phyloP scores from a whole-genome alignment of 2,797 vertebrate genomes.

The Chaetodon trifasciatus region DNA sequence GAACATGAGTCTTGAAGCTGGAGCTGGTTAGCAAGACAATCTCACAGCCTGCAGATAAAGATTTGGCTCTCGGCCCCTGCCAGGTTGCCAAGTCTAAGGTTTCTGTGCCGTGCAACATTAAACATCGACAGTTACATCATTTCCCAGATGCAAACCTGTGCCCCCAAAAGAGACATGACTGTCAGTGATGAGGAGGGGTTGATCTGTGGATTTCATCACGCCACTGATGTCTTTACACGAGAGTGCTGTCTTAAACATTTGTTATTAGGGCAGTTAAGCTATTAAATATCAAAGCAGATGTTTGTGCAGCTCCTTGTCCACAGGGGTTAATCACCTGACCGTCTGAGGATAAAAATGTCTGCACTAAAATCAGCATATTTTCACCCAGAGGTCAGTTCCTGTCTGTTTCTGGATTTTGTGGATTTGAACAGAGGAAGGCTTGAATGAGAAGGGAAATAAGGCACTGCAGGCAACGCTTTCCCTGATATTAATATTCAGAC shows the following conservation, averaged over 20 bases:
- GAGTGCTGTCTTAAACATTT: slow-evolving; percentile 21
- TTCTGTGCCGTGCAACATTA: slow-evolving; percentile 70
- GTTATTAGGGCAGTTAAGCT: slow-evolving; percentile 27
- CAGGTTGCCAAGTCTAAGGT: slow-evolving; percentile 71
- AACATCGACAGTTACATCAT: slow-evolving; percentile 71
- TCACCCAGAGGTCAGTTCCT: slow-evolving; percentile 37
- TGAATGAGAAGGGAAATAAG: slow-evolving; percentile 56
- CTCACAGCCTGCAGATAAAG: slow-evolving; percentile 74
- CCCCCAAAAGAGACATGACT: slow-evolving; percentile 52
- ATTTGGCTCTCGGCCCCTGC: slow-evolving; percentile 55
- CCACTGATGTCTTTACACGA: slow-evolving; percentile 32
- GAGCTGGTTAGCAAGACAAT: slow-evolving; percentile 76
- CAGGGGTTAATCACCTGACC: slow-evolving; percentile 11
- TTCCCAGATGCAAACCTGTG: slow-evolving; percentile 62
- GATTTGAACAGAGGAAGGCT: slow-evolving; percentile 39
- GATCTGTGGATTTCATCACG: slow-evolving; percentile 48
- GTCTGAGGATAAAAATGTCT: slow-evolving; percentile 18
- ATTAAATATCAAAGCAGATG: slow-evolving; percentile 31
- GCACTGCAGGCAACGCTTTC: slow-evolving; percentile 41
- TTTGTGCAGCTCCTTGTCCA: slow-evolving; percentile 18
- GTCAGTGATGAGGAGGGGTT: slow-evolving; percentile 47
- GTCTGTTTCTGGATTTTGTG: slow-evolving; percentile 29
- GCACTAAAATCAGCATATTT: slow-evolving; percentile 33
- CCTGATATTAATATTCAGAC: slow-evolving; percentile 77
- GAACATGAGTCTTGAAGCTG: slow-evolving; percentile 74